Percentiles rank a stretch among this genome's conserved stretches.
These are phyloP conservation scores for Neocrepidodera transversa DNA, from an alignment of 2,888 invertebrate species.

Conservation along the genomic window DNA sequence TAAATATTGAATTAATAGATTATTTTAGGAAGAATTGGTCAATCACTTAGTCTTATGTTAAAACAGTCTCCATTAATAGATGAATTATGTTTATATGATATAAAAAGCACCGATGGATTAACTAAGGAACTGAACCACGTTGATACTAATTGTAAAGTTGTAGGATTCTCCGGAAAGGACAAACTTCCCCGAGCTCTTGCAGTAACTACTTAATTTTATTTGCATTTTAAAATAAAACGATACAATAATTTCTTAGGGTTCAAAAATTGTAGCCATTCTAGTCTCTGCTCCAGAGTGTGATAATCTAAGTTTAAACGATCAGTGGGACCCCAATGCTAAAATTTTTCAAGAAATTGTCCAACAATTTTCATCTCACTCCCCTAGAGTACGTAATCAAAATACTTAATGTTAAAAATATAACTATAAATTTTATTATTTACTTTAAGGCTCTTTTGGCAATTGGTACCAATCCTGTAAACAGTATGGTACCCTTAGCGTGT, in stretches of 20 bases:
- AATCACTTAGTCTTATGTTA: constrained; percentile 65
- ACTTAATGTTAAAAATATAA: background rate
- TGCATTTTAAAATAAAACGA: background rate
- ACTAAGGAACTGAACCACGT: constrained; percentile 60
- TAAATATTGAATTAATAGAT: too few relatives aligned
- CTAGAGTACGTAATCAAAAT: constrained; percentile 45
- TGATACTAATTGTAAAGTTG: constrained; percentile 61
- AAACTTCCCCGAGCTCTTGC: constrained; percentile 51
- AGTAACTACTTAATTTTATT: constrained; percentile 32
- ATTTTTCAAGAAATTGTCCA: constrained; percentile 50
- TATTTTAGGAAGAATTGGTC: constrained; percentile 61
- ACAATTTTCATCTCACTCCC: constrained; percentile 47
- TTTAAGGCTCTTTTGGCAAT: constrained; percentile 61
- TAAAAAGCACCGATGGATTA: constrained; percentile 54
- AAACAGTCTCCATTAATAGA: constrained; percentile 67
- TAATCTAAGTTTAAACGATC: constrained; percentile 42
- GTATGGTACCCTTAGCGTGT: constrained; percentile 72
- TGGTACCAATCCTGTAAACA: constrained; percentile 67
- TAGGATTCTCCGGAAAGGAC: constrained; percentile 48
- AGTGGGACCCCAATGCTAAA: constrained; percentile 52
- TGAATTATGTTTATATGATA: constrained; percentile 68
- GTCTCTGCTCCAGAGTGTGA: constrained; percentile 47
- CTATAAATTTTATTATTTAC: background rate
- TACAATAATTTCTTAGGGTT: constrained; percentile 41
- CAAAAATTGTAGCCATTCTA: constrained; percentile 53